Conservation (phyloP, 1,140 invertebrate genomes). For the Solenopsis invicta region DNA sequence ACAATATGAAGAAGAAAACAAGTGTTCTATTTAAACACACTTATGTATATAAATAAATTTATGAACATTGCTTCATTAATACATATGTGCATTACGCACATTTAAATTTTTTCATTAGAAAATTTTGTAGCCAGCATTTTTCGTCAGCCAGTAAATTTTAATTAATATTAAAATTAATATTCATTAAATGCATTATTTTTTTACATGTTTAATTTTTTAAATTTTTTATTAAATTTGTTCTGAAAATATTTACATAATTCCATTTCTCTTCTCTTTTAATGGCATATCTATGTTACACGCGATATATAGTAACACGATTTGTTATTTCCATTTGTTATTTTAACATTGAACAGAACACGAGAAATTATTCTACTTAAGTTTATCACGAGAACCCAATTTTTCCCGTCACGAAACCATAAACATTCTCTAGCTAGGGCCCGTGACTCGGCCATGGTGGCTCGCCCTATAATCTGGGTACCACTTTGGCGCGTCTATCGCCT, state of each 20-base stretch:
- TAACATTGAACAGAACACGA: not conserved
- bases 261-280: slow-evolving; percentile 7
- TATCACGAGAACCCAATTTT: slow-evolving; percentile 81
- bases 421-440: slow-evolving; percentile 71
- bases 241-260: not conserved
- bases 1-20: not conserved
- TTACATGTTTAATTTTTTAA: not conserved
- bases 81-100: not conserved
- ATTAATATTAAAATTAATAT: not conserved
- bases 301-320: not conserved
- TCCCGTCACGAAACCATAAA: slow-evolving; percentile 84
- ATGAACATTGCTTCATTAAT: not conserved
- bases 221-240: not conserved
- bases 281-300: not conserved
- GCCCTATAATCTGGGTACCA: slow-evolving; percentile 81
- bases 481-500: slow-evolving; percentile 79
- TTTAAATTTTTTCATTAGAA: not conserved
- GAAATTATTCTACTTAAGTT: slow-evolving; percentile 52
- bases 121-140: not conserved
- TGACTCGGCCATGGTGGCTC: slow-evolving; percentile 51
- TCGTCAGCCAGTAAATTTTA: not conserved
- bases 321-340: slow-evolving; percentile 6
- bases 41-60: not conserved
- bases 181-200: not conserved
- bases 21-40: not conserved